Percentiles rank a stretch among this genome's conserved stretches.
phyloP scores from a whole-genome alignment of 2,113 vertebrate species.

The Acanthochromis polyacanthus region DNA sequence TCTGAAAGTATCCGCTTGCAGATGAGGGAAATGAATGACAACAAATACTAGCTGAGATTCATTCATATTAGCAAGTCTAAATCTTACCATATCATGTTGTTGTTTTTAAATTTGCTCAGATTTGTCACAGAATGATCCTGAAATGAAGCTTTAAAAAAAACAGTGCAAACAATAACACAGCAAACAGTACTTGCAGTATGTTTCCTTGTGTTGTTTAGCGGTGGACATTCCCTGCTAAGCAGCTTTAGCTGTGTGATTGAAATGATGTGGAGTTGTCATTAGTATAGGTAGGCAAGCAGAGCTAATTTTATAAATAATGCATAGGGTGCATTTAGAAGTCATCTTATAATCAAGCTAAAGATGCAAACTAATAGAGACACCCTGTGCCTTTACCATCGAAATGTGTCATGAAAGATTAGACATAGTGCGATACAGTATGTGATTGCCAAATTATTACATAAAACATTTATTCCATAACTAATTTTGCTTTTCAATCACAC shows the following conservation, averaged over 20 bases:
- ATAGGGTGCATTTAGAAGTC: slow-evolving; percentile 40
- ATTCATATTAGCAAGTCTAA: background rate
- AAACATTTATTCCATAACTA: slow-evolving; percentile 31
- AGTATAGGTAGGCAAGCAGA: slow-evolving; percentile 32
- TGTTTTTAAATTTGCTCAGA: background rate
- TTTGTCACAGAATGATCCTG: background rate
- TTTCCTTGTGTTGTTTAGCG: slow-evolving; percentile 2
- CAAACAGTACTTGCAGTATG: background rate
- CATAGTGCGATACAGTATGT: slow-evolving; percentile 35
- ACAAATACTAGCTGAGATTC: background rate
- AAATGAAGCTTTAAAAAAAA: background rate
- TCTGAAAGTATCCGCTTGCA: background rate
- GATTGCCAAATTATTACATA: slow-evolving; percentile 40
- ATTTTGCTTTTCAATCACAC: slow-evolving; percentile 40
- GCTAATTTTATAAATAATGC: slow-evolving; percentile 73
- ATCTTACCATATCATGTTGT: background rate
- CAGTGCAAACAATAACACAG: background rate
- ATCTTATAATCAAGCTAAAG: slow-evolving; percentile 56
- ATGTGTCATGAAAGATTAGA: slow-evolving; percentile 29
- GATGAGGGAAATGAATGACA: background rate
- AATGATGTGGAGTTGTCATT: slow-evolving; percentile 19
- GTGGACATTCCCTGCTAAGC: slow-evolving; percentile 1
- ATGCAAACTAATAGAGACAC: slow-evolving; percentile 27
- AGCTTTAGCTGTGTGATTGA: slow-evolving; percentile 30
- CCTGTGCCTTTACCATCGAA: slow-evolving; percentile 14